Percentiles rank a stretch among this genome's conserved stretches.
These are phyloP conservation scores for Neodiprion virginianus DNA, from an alignment of 1,140 invertebrate species.

Conservation along the genomic window DNA sequence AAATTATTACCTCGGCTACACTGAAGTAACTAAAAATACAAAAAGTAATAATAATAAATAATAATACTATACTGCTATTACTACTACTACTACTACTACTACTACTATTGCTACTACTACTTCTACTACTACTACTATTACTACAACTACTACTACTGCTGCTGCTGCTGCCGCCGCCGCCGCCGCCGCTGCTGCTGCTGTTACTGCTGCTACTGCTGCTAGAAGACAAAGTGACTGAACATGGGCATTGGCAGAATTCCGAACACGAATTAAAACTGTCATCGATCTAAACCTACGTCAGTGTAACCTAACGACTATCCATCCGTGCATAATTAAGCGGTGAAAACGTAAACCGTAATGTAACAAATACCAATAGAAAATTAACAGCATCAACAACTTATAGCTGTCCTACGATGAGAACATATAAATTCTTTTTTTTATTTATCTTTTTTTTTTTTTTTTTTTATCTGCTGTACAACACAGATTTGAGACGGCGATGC, in stretches of 20 bases:
- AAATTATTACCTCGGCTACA: conserved; percentile 38
- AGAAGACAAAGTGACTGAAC: conserved; percentile 30
- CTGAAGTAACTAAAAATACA: conserved; percentile 33
- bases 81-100: neutral
- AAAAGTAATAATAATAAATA: conserved; percentile 12
- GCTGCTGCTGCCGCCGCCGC: no score
- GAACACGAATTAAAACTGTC: conserved; percentile 43
- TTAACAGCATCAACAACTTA: conserved; percentile 35
- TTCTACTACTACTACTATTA: neutral
- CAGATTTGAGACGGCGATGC: no score
- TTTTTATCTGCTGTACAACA: neutral
- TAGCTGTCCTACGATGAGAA: conserved; percentile 38
- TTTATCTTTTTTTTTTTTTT: neutral
- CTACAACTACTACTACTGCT: neutral
- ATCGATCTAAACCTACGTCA: neutral
- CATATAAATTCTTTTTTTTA: neutral
- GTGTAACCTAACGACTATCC: neutral
- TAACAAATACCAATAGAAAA: no score
- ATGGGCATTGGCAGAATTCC: conserved; percentile 44
- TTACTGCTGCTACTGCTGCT: conserved; percentile 9
- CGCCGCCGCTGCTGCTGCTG: conserved; percentile 12
- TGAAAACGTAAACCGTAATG: no score
- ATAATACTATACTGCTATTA: neutral
- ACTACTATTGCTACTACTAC: neutral
- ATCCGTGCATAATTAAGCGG: no score